A percentile compares a stretch with the other conserved stretches of the same genome.
Evolutionary conservation across 2,797 vertebrate genomes (phyloP).

Genomic region (Cirrhinus molitorella): DNA sequence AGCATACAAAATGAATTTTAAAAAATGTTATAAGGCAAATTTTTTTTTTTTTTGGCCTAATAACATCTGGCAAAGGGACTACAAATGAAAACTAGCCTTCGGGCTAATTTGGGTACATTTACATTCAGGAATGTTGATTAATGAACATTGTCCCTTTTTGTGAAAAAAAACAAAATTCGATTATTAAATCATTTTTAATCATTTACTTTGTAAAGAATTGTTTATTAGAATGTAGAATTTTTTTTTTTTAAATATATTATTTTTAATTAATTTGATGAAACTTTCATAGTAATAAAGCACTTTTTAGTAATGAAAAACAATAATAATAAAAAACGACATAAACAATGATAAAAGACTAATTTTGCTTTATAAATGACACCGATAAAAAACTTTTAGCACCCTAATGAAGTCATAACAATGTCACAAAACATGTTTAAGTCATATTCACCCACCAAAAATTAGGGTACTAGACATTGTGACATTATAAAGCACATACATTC

Average conservation of each 20-base stretch:
- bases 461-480: neutral
- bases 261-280: constrained; percentile 24
- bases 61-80: too few species aligned
- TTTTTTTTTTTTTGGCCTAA: too few species aligned
- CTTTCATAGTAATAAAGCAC: neutral
- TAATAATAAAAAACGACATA: neutral
- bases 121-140: too few species aligned
- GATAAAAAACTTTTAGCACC: neutral
- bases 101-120: too few species aligned
- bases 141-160: too few species aligned
- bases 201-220: too few species aligned
- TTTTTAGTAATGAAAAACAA: neutral
- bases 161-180: too few species aligned
- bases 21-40: too few species aligned
- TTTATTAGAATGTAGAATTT: too few species aligned
- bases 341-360: neutral
- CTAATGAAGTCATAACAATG: neutral
- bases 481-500: neutral
- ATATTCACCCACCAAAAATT: neutral
- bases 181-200: too few species aligned
- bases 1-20: too few species aligned
- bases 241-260: constrained; percentile 2
- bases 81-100: too few species aligned
- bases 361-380: neutral
- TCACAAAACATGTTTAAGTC: neutral